phyloP scores from a whole-genome alignment of 2,797 vertebrate genomes.

The Australoheros facetus region DNA sequence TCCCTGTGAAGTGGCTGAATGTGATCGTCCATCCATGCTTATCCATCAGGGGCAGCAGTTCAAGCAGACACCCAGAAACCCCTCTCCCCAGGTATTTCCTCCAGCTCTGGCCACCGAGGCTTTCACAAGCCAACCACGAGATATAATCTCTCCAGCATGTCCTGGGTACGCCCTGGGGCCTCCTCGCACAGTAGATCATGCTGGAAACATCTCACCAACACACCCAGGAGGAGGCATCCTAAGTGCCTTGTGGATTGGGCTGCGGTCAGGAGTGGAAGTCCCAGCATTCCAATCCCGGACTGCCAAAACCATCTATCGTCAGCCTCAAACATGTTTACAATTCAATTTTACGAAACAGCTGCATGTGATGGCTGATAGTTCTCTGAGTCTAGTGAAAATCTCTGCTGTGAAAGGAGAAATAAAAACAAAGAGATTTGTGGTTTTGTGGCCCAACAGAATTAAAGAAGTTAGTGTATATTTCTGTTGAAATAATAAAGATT shows the following conservation, averaged over 20 bases:
- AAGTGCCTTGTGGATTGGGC: not conserved
- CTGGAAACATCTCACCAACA: not conserved
- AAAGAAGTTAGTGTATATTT: not conserved
- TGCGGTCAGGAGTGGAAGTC: not conserved
- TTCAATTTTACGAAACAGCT: not conserved
- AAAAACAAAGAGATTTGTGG: not conserved
- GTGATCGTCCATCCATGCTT: not conserved
- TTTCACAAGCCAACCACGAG: not conserved
- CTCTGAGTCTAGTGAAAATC: not conserved
- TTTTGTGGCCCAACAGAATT: not conserved
- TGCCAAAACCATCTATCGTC: not conserved
- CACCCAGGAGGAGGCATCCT: not conserved
- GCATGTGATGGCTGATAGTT: not conserved
- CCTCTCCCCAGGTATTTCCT: not conserved
- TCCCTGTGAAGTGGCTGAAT: not conserved
- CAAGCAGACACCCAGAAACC: not conserved
- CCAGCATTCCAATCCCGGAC: too few relatives aligned
- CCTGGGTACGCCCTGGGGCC: not conserved
- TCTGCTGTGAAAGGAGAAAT: not conserved
- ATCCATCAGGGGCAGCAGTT: not conserved
- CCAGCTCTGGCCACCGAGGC: not conserved
- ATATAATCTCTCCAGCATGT: not conserved
- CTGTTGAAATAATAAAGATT: conserved; percentile 5
- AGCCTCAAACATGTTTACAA: not conserved
- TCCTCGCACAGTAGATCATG: not conserved